Base-by-base conservation (phyloP, 1,140 invertebrate genomes). In the Theocolax elegans region DNA sequence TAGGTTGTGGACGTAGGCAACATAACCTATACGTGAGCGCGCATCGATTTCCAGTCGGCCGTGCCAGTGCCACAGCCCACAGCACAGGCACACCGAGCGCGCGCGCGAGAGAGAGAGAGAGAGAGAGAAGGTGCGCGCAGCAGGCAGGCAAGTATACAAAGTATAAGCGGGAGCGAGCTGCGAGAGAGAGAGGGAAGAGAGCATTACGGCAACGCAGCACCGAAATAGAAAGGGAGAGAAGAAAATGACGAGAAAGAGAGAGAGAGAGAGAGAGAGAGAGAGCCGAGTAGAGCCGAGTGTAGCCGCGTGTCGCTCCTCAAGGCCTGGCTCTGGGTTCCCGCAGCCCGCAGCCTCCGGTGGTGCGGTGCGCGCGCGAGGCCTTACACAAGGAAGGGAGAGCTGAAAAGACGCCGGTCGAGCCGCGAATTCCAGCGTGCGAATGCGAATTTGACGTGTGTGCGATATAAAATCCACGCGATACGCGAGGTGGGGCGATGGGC, bases 11-110 rank as follows among this genome's bases (percentile, higher is more conserved):
- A 49, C 17, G 67, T 67, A 65, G 69, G 58, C 69, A 66, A 71
- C 60, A 65, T 71, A 71, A 72, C 56, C 75, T 73, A 70, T 60
- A 73, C 72, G 77, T 76, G 76, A 68, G 74, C 38, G 53, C 66
- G 64, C 80, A 83, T 84, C 81, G 81, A 84, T 84, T 83, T 83
- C 80, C 79, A 83, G 81, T 81, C 80, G 76, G 79, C 77, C 79
- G 78, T 78, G 72, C 77, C 80, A 21, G n/a, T n/a, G n/a, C n/a
- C n/a, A n/a, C n/a, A n/a, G n/a, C n/a, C n/a, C n/a, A n/a, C n/a
- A n/a, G n/a, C n/a, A n/a, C n/a, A n/a, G n/a, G n/a, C n/a, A n/a
- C n/a, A n/a, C n/a, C n/a, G n/a, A 13, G 29, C 49, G 38, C 62
- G 67, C 54, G 54, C 58, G 54, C 12, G 1, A 60, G 48, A 23